These are phyloP conservation scores for Planiliza haematocheilus DNA, from an alignment of 2,113 vertebrate genomes.

Conservation along the genomic window DNA sequence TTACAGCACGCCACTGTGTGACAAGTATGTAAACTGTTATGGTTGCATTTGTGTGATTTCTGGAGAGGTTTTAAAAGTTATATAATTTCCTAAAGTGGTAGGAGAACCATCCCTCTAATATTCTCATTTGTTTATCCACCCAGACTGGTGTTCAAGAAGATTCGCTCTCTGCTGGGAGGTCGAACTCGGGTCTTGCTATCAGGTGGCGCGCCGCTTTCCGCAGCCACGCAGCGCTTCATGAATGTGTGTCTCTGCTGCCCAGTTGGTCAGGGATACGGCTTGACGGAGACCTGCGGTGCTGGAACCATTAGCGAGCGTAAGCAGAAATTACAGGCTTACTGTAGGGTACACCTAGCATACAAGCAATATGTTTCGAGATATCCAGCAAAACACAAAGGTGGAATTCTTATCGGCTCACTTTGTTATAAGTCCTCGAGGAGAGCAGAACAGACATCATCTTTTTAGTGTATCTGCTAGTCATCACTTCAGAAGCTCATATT, in stretches of 20 bases:
- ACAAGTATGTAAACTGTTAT: conserved; percentile 82
- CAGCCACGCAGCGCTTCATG: conserved; percentile 95
- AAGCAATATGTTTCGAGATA: not conserved
- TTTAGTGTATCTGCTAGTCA: no score
- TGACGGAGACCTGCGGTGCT: conserved; percentile 93
- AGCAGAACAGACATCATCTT: no score
- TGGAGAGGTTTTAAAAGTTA: not conserved
- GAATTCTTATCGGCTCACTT: no score
- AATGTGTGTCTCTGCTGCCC: conserved; percentile 98
- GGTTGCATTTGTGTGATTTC: not conserved
- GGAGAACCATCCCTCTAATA: no score
- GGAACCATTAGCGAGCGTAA: conserved; percentile 91
- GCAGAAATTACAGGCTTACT: conserved; percentile 27
- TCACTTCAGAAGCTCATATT: no score
- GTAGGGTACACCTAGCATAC: not conserved
- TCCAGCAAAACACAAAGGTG: no score
- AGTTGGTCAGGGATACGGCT: conserved; percentile 95
- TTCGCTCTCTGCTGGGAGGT: conserved; percentile 91
- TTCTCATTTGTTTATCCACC: not conserved
- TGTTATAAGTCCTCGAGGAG: no score
- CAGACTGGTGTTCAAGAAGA: conserved; percentile 93
- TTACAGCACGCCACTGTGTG: conserved; percentile 89
- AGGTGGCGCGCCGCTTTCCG: conserved; percentile 94
- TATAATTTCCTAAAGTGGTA: no score
- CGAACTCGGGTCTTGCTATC: conserved; percentile 89